These are phyloP conservation scores for Gouania willdenowi DNA, from an alignment of 2,797 vertebrate genomes.

Conservation along the genomic window DNA sequence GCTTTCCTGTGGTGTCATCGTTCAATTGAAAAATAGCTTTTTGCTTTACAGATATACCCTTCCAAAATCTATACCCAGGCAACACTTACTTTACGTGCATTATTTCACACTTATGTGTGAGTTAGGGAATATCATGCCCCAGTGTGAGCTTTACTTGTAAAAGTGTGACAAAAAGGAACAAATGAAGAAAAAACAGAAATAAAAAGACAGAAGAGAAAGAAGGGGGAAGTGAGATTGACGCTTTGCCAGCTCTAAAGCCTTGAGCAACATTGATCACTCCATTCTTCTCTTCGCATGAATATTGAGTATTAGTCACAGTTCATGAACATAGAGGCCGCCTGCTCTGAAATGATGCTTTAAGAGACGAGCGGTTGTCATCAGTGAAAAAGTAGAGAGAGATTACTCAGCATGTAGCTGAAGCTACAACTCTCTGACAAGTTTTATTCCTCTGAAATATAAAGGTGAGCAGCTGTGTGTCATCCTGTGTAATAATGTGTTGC, in stretches of 20 bases:
- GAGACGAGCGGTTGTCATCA: slow-evolving; percentile 18
- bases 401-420: background rate
- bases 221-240: slow-evolving; percentile 7
- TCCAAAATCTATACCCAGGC: slow-evolving; percentile 19
- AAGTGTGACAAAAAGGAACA: slow-evolving; percentile 19
- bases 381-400: background rate
- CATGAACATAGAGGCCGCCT: slow-evolving; percentile 31
- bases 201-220: background rate
- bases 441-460: too few relatives aligned
- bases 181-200: background rate
- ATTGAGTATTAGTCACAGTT: slow-evolving; percentile 42
- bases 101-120: background rate
- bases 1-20: slow-evolving; percentile 6
- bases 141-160: slow-evolving; percentile 11
- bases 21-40: too few relatives aligned
- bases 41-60: background rate
- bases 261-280: slow-evolving; percentile 39
- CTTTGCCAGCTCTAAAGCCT: slow-evolving; percentile 37
- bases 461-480: too few relatives aligned
- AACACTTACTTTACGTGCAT: too few relatives aligned
- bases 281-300: slow-evolving; percentile 38
- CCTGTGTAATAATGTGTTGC: too few relatives aligned
- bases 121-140: slow-evolving; percentile 4
- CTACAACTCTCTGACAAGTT: background rate
- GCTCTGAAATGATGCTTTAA: slow-evolving; percentile 13